Evolutionary conservation across 1,140 invertebrate species (phyloP).

Genomic region (Temnothorax nylanderi): DNA sequence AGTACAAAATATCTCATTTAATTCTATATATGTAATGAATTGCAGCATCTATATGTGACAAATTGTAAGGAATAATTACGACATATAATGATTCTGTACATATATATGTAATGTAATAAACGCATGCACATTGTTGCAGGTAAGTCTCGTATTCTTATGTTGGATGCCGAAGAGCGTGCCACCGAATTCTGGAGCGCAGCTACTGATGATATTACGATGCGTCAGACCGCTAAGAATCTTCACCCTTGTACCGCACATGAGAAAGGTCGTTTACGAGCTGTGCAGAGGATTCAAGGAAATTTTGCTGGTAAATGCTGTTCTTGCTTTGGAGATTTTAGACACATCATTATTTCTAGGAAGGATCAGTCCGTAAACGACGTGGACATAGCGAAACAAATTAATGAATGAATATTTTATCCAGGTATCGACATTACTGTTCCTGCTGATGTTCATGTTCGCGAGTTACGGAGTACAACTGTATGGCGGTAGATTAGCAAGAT

Average conservation of each 20-base stretch:
- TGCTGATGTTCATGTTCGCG: constrained; percentile 99
- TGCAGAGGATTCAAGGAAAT: constrained; percentile 99
- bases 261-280: constrained; percentile 99
- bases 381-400: constrained; percentile 27
- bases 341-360: neutral
- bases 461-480: constrained; percentile 99
- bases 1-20: neutral
- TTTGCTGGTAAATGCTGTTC: constrained; percentile 89
- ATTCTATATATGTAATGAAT: neutral
- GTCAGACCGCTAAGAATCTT: constrained; percentile 98
- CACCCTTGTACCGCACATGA: constrained; percentile 99
- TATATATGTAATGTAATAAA: neutral
- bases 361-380: neutral
- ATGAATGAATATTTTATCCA: constrained; percentile 91
- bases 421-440: constrained; percentile 98
- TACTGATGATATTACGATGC: constrained; percentile 98
- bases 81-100: neutral
- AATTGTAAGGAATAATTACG: neutral
- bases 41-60: neutral
- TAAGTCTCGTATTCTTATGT: constrained; percentile 96
- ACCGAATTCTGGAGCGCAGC: constrained; percentile 96
- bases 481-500: constrained; percentile 97
- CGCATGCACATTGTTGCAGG: constrained; percentile 86
- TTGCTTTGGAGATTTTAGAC: neutral
- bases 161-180: constrained; percentile 98